Evolutionary conservation across 2,888 invertebrate genomes (phyloP).

Genomic region (Erebia ligea): DNA sequence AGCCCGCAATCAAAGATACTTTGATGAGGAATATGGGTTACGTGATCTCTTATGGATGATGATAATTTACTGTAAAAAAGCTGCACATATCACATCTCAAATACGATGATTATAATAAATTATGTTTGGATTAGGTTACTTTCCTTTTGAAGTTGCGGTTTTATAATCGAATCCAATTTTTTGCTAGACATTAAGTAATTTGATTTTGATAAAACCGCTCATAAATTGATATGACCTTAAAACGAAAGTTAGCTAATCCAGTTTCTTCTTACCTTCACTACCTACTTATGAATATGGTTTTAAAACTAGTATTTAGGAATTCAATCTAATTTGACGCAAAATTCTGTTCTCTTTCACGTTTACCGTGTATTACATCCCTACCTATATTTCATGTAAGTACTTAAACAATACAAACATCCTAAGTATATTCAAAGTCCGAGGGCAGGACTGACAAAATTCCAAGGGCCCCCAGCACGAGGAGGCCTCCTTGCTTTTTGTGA

Average conservation of each 20-base stretch:
- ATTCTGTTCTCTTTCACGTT: not conserved
- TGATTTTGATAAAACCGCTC: not conserved
- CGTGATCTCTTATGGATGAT: constrained; percentile 91
- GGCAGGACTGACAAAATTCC: not conserved
- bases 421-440: not conserved
- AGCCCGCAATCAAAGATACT: constrained; percentile 93
- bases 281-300: no score
- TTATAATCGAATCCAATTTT: not conserved
- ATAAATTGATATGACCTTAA: not conserved
- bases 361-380: not conserved
- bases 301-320: no score
- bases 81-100: not conserved
- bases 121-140: constrained; percentile 5
- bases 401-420: not conserved
- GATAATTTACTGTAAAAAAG: constrained; percentile 10
- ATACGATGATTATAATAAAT: not conserved
- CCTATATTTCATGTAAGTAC: not conserved
- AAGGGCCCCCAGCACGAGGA: not conserved
- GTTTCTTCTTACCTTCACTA: not conserved
- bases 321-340: not conserved
- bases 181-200: not conserved
- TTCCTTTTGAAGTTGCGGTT: constrained; percentile 13
- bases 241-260: constrained; percentile 13
- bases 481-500: not conserved
- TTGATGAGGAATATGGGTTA: constrained; percentile 94